Conservation (phyloP, 2,113 vertebrate species). For the Nerophis ophidion region DNA sequence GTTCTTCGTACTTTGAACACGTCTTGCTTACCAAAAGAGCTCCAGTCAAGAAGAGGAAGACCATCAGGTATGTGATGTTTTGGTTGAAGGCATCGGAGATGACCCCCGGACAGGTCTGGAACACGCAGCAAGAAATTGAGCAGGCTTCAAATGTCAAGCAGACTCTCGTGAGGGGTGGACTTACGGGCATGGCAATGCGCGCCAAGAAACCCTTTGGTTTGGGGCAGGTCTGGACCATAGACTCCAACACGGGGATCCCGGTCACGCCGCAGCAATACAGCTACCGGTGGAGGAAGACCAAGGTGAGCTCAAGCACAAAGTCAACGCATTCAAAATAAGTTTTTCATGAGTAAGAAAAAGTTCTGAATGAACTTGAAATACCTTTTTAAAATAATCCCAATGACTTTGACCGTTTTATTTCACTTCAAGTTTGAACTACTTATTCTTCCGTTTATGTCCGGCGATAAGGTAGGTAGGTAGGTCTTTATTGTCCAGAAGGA, state of each 20-base stretch:
- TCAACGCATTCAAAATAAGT: not conserved
- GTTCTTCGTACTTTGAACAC: not conserved
- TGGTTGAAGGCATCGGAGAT: not conserved
- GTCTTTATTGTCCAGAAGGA: no score
- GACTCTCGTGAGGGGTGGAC: constrained; percentile 8
- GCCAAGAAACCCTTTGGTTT: not conserved
- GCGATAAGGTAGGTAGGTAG: no score
- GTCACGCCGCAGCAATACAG: constrained; percentile 58
- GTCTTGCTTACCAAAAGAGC: constrained; percentile 52
- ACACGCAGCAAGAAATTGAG: not conserved
- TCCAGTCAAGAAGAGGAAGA: constrained; percentile 44
- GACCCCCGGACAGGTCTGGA: constrained; percentile 39
- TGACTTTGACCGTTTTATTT: no score
- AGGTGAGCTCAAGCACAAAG: not conserved
- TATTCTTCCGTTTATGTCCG: no score
- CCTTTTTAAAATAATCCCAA: no score
- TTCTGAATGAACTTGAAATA: no score
- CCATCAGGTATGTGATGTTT: constrained; percentile 35
- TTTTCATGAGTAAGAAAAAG: no score
- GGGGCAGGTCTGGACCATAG: constrained; percentile 35
- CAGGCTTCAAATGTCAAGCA: not conserved
- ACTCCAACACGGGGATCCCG: fast-evolving
- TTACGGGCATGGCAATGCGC: constrained; percentile 26
- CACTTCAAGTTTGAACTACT: no score
- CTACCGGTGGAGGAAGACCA: constrained; percentile 22